phyloP scores from a whole-genome alignment of 2,888 invertebrate genomes.

The Gisinianus flammeolus region DNA sequence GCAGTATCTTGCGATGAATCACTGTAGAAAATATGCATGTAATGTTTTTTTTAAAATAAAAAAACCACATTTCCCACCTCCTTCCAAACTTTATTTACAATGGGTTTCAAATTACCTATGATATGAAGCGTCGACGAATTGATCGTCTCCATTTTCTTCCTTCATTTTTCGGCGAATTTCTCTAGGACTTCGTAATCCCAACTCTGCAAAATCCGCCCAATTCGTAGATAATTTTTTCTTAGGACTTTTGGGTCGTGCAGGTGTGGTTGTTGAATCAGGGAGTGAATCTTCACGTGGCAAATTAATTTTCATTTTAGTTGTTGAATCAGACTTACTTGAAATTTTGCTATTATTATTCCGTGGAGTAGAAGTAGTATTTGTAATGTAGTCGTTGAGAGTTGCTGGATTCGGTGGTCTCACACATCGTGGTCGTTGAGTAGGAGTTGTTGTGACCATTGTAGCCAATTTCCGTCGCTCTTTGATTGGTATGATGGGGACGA shows the following conservation, averaged over 20 bases:
- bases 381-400: slow-evolving; percentile 74
- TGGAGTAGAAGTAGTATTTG: slow-evolving; percentile 50
- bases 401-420: slow-evolving; percentile 76
- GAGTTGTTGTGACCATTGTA: slow-evolving; percentile 46
- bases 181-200: slow-evolving; percentile 66
- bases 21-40: slow-evolving; percentile 57
- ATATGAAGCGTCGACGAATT: slow-evolving; percentile 59
- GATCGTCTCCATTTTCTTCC: slow-evolving; percentile 58
- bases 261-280: slow-evolving; percentile 51
- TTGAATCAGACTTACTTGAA: slow-evolving; percentile 61
- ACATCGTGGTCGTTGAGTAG: slow-evolving; percentile 61
- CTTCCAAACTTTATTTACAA: slow-evolving; percentile 47
- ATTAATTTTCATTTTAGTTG: slow-evolving; percentile 74
- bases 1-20: slow-evolving; percentile 62
- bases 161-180: slow-evolving; percentile 63
- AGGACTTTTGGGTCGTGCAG: slow-evolving; percentile 62
- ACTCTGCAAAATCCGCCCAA: slow-evolving; percentile 63
- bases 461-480: slow-evolving; percentile 67
- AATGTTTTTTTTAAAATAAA: not conserved
- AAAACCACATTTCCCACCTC: too few relatives aligned
- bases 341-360: slow-evolving; percentile 23
- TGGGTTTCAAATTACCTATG: slow-evolving; percentile 59
- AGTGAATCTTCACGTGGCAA: slow-evolving; percentile 69
- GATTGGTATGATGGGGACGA: slow-evolving; percentile 80
- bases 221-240: slow-evolving; percentile 64